phyloP scores from a whole-genome alignment of 1,140 invertebrate genomes.

The Rhopalosiphum padi region DNA sequence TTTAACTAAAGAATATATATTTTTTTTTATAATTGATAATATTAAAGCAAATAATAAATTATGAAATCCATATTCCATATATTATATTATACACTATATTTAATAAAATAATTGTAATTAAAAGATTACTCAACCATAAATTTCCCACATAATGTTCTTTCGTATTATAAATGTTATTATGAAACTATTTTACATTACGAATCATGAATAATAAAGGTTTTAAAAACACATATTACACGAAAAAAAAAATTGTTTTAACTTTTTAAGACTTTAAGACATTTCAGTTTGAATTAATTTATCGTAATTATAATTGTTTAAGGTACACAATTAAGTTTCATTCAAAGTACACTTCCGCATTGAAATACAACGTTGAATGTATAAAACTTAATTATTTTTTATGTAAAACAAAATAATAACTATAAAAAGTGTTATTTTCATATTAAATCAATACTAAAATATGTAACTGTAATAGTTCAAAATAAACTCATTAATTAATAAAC shows the following conservation, averaged over 20 bases:
- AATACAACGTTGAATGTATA: neutral
- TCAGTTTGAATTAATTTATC: neutral
- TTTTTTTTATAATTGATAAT: neutral
- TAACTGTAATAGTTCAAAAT: neutral
- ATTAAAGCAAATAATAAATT: neutral
- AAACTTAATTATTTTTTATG: neutral
- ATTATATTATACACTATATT: neutral
- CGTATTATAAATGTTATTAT: neutral
- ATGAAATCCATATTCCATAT: neutral
- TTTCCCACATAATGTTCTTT: neutral
- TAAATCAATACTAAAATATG: neutral
- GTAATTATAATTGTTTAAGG: neutral
- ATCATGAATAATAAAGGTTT: too few relatives aligned
- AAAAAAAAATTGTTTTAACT: neutral
- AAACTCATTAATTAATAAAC: neutral
- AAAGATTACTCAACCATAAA: neutral
- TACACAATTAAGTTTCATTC: neutral
- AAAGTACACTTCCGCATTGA: neutral
- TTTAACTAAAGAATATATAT: neutral
- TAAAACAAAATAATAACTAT: neutral
- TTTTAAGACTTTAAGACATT: neutral
- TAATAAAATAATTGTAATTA: conserved; percentile 11
- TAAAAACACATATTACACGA: too few relatives aligned
- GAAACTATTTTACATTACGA: neutral
- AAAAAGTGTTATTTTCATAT: neutral